Base-by-base conservation (phyloP, 2,113 vertebrate species). In the Laticauda laticaudata region DNA sequence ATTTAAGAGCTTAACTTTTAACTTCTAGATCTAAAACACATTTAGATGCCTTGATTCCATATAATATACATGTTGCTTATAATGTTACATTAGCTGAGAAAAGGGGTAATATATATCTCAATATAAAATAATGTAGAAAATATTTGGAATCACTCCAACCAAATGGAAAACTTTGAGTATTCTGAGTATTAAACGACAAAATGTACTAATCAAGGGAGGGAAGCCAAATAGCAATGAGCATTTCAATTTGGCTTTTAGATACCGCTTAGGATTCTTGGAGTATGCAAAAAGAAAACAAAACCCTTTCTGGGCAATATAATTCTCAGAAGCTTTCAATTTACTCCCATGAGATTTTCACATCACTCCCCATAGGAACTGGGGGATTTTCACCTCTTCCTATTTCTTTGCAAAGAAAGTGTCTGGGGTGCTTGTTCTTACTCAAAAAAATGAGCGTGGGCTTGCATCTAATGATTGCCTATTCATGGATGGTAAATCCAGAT, bases 61-160 rank as follows among this genome's bases (percentile, higher is more conserved):
- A n/a, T 34, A 64, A 45, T n/a, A 88, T 93, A 94, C 86, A 92
- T 95, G 14, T 48, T 56, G 69, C 39, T 61, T 94, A 94, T 86
- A 15, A 21, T 3, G 89, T 86, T 93, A 92, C 95, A 93, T 91
- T 93, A 23, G 54, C 89, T 93, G 56, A 12, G 5, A 43, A 7
- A 69, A 91, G 95, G 20, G 5, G 34, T 61, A 56, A 39, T 56
- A 43, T 51, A 93, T 96, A 96, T 95, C 95, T 75, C 95, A 95
- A 24, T 59, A 1, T 55, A 93, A 75, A 93, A 88, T 26, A 90
- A 94, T 94, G 94, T 95, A 96, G 90, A 94, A 95, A 86, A 93
- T 15, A 95, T 94, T 95, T 75, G 91, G 94, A 95, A 96, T 96
- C 93, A 64, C 91, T 93, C 91, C 55, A 55, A 48, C 88, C 2